phyloP scores from a whole-genome alignment of 2,888 invertebrate species.

The Carpatolechia fugitivella region DNA sequence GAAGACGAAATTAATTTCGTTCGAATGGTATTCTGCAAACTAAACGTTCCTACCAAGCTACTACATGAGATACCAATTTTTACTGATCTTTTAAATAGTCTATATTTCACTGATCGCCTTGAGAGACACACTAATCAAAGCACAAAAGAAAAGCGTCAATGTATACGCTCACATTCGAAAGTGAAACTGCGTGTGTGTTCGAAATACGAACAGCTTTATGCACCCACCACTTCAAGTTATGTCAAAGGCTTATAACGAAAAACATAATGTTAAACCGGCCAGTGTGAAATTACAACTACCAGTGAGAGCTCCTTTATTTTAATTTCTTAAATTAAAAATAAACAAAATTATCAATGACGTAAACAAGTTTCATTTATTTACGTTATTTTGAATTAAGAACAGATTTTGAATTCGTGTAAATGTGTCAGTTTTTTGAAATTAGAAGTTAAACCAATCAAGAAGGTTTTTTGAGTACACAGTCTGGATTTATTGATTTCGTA shows the following conservation, averaged over 20 bases:
- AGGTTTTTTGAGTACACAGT: slow-evolving; percentile 13
- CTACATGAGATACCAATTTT: too few relatives aligned
- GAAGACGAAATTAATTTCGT: not conserved
- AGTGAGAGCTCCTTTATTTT: slow-evolving; percentile 18
- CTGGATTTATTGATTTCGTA: slow-evolving; percentile 20
- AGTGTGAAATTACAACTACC: slow-evolving; percentile 40
- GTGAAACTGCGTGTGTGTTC: not conserved
- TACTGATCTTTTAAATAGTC: not conserved
- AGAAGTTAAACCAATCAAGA: slow-evolving; percentile 5
- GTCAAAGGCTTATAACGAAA: slow-evolving; percentile 48
- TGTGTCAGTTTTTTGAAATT: slow-evolving; percentile 18
- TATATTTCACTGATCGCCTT: not conserved
- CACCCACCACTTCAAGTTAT: slow-evolving; percentile 35
- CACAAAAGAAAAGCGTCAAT: not conserved
- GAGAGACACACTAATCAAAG: not conserved
- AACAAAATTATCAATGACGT: slow-evolving; percentile 13
- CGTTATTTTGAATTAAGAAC: slow-evolving; percentile 9
- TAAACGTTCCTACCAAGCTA: not conserved
- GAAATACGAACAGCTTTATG: slow-evolving; percentile 3
- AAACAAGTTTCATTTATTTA: not conserved
- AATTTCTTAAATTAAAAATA: slow-evolving; percentile 11
- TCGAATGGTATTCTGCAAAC: not conserved
- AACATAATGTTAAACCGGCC: slow-evolving; percentile 38
- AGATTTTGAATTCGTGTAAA: slow-evolving; percentile 17
- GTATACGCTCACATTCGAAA: not conserved